Conservation (phyloP, 2,888 invertebrate species). For the Coecobrya sp. region DNA sequence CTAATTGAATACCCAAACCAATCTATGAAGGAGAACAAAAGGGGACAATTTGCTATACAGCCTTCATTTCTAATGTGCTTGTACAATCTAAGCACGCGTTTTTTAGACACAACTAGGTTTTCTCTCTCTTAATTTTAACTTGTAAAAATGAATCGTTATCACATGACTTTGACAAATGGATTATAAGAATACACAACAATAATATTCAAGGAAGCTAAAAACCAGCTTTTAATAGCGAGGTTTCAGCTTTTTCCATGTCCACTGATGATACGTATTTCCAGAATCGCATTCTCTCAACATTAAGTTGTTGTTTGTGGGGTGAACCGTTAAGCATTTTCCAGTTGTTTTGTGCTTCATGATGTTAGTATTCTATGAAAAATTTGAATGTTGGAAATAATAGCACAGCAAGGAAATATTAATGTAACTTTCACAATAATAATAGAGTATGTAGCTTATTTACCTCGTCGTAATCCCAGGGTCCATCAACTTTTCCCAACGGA, state of each 20-base stretch:
- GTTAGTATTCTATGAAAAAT: conserved; percentile 90
- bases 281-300: conserved; percentile 94
- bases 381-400: no score
- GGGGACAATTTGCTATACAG: no score
- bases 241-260: conserved; percentile 93
- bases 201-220: neutral
- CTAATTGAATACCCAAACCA: no score
- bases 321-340: conserved; percentile 94
- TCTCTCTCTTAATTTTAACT: neutral
- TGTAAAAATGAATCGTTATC: conserved; percentile 50
- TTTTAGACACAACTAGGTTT: no score
- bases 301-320: conserved; percentile 93
- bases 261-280: conserved; percentile 95
- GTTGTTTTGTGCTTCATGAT: conserved; percentile 93
- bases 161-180: conserved; percentile 46
- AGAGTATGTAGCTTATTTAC: no score
- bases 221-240: conserved; percentile 88
- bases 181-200: neutral
- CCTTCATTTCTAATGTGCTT: no score
- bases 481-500: conserved; percentile 96
- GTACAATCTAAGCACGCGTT: neutral
- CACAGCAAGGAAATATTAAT: no score
- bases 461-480: conserved; percentile 97
- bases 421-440: no score
- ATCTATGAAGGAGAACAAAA: no score